Conservation (phyloP, 2,113 vertebrate genomes). For the Sminthopsis crassicaudata region DNA sequence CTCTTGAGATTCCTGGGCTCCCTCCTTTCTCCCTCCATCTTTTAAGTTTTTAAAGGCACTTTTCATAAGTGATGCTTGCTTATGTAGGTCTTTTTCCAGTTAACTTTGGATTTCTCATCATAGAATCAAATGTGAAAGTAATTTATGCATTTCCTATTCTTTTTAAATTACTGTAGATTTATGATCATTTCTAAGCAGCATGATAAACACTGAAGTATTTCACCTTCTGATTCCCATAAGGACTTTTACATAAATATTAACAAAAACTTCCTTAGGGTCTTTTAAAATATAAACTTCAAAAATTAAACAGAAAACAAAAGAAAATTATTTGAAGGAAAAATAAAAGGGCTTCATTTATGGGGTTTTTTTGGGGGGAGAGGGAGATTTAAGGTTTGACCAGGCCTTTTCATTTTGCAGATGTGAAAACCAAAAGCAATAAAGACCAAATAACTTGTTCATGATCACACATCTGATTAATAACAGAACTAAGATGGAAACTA, state of each 20-base stretch:
- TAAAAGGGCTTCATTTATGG: not conserved
- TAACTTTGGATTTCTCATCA: slow-evolving; percentile 65
- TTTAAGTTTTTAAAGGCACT: slow-evolving; percentile 4
- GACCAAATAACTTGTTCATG: not conserved
- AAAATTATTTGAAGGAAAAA: slow-evolving; percentile 41
- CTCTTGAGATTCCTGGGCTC: not conserved
- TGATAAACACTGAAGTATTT: slow-evolving; percentile 54
- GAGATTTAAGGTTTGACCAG: not conserved
- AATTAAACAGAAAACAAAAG: slow-evolving; percentile 51
- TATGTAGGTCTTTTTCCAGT: slow-evolving; percentile 58
- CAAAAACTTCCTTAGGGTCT: slow-evolving; percentile 46
- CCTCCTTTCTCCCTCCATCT: not conserved
- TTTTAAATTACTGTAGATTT: slow-evolving; percentile 73
- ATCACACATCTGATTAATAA: not conserved
- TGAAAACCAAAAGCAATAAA: not conserved
- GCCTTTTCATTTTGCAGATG: not conserved
- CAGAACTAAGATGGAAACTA: not conserved
- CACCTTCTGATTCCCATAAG: slow-evolving; percentile 53
- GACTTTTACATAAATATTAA: slow-evolving; percentile 56
- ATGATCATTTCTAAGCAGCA: slow-evolving; percentile 38
- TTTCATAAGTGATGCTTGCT: slow-evolving; percentile 41
- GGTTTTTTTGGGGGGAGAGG: not conserved
- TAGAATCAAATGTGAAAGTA: slow-evolving; percentile 45
- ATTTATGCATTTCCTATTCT: slow-evolving; percentile 68
- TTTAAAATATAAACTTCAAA: slow-evolving; percentile 57